Percentiles rank a stretch among this genome's conserved stretches.
These are phyloP conservation scores for Bombus difficillimus DNA, from an alignment of 1,140 invertebrate species.

Conservation along the genomic window DNA sequence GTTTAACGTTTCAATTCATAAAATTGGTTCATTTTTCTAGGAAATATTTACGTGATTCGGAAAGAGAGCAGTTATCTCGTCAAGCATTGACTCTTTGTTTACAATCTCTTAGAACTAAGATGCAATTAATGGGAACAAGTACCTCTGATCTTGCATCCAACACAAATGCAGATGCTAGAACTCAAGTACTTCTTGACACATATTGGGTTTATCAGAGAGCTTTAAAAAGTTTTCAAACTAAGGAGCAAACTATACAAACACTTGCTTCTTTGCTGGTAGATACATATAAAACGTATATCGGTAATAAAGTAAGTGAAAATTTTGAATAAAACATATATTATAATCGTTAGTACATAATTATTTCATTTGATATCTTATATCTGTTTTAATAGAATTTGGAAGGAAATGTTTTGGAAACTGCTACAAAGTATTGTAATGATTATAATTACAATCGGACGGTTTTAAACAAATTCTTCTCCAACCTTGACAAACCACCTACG, in stretches of 20 bases:
- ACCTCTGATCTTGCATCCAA: slow-evolving; percentile 54
- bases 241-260: slow-evolving; percentile 79
- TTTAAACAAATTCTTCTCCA: slow-evolving; percentile 28
- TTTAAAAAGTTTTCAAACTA: slow-evolving; percentile 85
- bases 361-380: background rate
- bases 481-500: slow-evolving; percentile 40
- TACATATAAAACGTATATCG: slow-evolving; percentile 84
- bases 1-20: background rate
- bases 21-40: slow-evolving; percentile 73
- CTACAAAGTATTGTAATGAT: slow-evolving; percentile 75
- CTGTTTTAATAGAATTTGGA: slow-evolving; percentile 68
- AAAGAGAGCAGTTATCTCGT: slow-evolving; percentile 89
- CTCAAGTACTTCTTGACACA: slow-evolving; percentile 84
- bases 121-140: slow-evolving; percentile 74
- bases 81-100: slow-evolving; percentile 88
- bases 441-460: slow-evolving; percentile 63
- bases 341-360: background rate
- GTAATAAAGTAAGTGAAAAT: slow-evolving; percentile 76
- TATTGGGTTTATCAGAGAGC: slow-evolving; percentile 85
- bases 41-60: slow-evolving; percentile 91
- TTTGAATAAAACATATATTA: background rate
- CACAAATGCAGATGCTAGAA: slow-evolving; percentile 69
- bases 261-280: slow-evolving; percentile 85
- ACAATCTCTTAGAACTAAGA: slow-evolving; percentile 84
- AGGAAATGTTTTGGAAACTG: slow-evolving; percentile 74